Conservation (phyloP, 2,113 vertebrate genomes). For the Phaethornis superciliosus region DNA sequence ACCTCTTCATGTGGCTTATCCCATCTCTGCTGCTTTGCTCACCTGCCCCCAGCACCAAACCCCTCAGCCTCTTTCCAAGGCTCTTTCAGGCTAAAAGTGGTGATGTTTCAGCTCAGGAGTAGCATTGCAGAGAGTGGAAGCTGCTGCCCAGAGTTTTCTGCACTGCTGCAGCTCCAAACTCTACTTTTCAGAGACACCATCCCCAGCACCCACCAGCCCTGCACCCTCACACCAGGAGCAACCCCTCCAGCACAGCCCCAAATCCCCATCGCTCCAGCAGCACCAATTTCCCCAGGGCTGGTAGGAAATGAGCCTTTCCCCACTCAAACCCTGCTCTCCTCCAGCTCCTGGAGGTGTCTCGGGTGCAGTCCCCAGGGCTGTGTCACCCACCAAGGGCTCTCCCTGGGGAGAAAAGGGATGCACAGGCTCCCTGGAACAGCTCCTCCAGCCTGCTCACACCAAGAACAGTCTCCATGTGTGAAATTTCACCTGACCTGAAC, state of each 20-base stretch:
- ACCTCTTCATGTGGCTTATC: neutral
- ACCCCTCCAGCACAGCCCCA: neutral
- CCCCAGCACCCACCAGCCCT: too few relatives aligned
- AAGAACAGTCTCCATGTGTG: neutral
- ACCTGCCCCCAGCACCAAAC: neutral
- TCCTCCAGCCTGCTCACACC: neutral
- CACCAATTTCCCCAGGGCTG: neutral
- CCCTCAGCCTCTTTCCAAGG: neutral
- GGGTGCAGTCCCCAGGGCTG: neutral
- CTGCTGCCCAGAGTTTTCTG: neutral
- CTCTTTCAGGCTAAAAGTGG: rapidly evolving
- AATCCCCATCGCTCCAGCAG: neutral
- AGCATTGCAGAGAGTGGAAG: neutral
- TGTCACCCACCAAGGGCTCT: neutral
- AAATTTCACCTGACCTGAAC: slow-evolving; percentile 56
- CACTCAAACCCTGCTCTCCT: neutral
- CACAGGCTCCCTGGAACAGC: neutral
- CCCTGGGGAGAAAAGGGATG: neutral
- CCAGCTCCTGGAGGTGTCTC: neutral
- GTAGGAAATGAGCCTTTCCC: neutral
- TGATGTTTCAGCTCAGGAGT: neutral
- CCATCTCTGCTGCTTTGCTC: neutral
- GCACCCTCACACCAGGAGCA: neutral
- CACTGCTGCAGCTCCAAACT: neutral
- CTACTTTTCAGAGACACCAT: neutral